Evolutionary conservation across 2,113 vertebrate species (phyloP).

Genomic region (Paedocypris sp.): DNA sequence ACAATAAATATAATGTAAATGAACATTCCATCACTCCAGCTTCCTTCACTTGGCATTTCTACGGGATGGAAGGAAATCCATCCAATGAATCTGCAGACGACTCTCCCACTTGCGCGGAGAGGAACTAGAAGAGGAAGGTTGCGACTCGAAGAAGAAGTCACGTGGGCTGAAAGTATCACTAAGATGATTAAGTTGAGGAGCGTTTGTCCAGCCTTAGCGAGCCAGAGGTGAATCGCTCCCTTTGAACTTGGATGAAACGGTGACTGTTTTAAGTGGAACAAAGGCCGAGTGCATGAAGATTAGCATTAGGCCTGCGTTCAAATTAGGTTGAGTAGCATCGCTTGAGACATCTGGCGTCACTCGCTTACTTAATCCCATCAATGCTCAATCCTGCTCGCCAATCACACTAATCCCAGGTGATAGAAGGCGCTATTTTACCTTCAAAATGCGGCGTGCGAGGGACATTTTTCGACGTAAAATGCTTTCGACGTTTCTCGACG

Average conservation of each 20-base stretch:
- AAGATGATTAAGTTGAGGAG: conserved; percentile 10
- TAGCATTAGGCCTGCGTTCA: conserved; percentile 18
- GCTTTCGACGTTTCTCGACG: no score
- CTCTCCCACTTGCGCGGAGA: background rate
- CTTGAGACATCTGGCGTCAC: conserved; percentile 19
- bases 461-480: background rate
- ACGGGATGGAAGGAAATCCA: no score
- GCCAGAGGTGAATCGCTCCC: background rate
- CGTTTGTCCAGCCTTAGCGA: background rate
- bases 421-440: conserved; percentile 3
- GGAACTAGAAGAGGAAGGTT: background rate
- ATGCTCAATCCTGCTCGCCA: conserved; percentile 12
- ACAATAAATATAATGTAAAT: no score
- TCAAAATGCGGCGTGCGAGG: background rate
- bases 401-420: conserved; percentile 5
- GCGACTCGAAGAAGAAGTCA: background rate
- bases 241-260: background rate
- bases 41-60: no score
- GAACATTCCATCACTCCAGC: no score
- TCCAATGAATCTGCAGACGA: no score
- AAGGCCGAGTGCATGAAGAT: conserved; percentile 11
- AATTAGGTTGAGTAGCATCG: conserved; percentile 22
- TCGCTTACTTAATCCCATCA: conserved; percentile 25
- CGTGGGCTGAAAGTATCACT: background rate
- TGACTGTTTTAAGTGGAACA: conserved; percentile 25